A percentile compares a stretch with the other conserved stretches of the same genome.
Conservation (phyloP, 2,113 vertebrate species). For the Trematomus loennbergii region DNA sequence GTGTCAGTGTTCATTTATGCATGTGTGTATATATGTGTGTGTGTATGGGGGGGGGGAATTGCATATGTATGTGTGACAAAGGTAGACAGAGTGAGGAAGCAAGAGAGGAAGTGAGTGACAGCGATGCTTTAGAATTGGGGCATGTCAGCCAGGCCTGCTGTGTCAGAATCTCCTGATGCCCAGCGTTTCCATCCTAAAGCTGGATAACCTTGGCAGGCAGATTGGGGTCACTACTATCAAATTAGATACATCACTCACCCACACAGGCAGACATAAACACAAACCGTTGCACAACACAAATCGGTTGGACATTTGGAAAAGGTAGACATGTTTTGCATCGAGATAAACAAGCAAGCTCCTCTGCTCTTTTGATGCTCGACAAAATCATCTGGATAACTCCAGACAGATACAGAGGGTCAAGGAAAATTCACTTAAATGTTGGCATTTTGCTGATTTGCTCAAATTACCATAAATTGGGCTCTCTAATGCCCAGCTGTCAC, state of each 20-base stretch:
- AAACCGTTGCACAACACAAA: slow-evolving; percentile 24
- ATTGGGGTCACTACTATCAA: slow-evolving; percentile 83
- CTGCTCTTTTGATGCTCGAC: slow-evolving; percentile 14
- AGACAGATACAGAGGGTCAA: slow-evolving; percentile 9
- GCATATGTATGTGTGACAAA: slow-evolving; percentile 14
- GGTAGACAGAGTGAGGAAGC: slow-evolving; percentile 27
- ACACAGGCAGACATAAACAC: slow-evolving; percentile 33
- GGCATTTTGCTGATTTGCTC: slow-evolving; percentile 18
- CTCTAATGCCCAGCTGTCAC: slow-evolving; percentile 26
- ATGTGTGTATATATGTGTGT: neutral
- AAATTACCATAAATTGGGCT: slow-evolving; percentile 37
- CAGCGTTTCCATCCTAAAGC: slow-evolving; percentile 68
- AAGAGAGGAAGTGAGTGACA: slow-evolving; percentile 57
- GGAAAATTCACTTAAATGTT: slow-evolving; percentile 1
- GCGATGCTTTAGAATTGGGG: slow-evolving; percentile 69
- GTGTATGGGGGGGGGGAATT: neutral
- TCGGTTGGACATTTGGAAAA: slow-evolving; percentile 27
- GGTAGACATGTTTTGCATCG: slow-evolving; percentile 29
- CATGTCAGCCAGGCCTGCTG: slow-evolving; percentile 66
- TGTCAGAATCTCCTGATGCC: slow-evolving; percentile 78
- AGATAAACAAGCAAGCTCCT: slow-evolving; percentile 33
- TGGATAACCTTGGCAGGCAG: slow-evolving; percentile 82
- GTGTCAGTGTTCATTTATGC: slow-evolving; percentile 15
- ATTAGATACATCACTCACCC: slow-evolving; percentile 76
- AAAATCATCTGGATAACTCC: slow-evolving; percentile 29